phyloP scores from a whole-genome alignment of 2,888 invertebrate genomes.

The Netelia fuscicornis region DNA sequence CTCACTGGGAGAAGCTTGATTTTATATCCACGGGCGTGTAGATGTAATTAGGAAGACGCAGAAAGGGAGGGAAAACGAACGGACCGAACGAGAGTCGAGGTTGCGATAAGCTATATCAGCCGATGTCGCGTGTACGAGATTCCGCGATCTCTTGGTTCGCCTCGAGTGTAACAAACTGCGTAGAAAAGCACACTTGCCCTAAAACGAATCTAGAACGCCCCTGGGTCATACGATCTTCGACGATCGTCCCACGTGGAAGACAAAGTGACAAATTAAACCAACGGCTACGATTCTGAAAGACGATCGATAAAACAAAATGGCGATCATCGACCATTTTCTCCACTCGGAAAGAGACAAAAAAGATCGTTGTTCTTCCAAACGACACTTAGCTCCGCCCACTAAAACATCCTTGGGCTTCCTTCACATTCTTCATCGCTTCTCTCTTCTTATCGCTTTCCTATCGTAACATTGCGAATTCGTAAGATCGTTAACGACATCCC shows the following conservation, averaged over 20 bases:
- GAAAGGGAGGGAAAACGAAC: slow-evolving; percentile 1
- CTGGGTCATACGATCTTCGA: no score
- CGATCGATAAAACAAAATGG: not conserved
- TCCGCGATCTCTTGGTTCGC: no score
- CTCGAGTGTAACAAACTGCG: no score
- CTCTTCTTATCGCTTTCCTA: not conserved
- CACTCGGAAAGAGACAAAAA: not conserved
- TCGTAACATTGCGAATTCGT: slow-evolving; percentile 7
- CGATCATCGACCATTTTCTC: not conserved
- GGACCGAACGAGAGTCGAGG: not conserved
- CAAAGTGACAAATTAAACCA: not conserved
- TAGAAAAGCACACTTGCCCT: no score
- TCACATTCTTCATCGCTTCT: not conserved
- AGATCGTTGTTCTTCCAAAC: no score
- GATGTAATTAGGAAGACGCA: slow-evolving; percentile 33
- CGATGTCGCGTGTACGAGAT: no score
- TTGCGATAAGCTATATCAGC: no score
- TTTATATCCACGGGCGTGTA: not conserved
- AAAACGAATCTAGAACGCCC: no score
- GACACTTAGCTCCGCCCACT: not conserved
- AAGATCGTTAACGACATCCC: slow-evolving; percentile 21
- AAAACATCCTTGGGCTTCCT: not conserved
- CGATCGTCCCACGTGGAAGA: no score
- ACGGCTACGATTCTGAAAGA: not conserved
- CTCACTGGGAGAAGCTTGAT: not conserved